Base-by-base conservation (phyloP, 2,113 vertebrate species). In the Rutilus rutilus region DNA sequence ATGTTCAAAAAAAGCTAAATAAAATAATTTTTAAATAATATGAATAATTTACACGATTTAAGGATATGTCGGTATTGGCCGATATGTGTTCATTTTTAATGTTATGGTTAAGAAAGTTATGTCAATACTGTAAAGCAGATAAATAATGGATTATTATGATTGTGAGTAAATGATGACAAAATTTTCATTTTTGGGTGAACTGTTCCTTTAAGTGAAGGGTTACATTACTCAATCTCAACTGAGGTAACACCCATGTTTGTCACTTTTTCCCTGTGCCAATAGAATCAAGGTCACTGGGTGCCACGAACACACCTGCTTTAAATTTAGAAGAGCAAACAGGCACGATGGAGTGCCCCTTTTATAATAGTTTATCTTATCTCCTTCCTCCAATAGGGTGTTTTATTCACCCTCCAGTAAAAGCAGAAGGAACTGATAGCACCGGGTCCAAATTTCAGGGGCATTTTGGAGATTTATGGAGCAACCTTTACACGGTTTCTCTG, bases 391-490 rank as follows among this genome's bases (percentile, higher is more conserved):
- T 74, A 78, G 30, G 67, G 82, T 78, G 85, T 71, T 88, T 78
- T 75, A 83, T 85, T 86, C 83, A n/a, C 84, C 64, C 60, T 85
- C 64, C 78, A 47, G 84, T 90, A 86, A 87, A 91, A 77, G 82
- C n/a, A 59, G 7, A 50, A 79, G 60, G 36, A 64, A 39, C 78
- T 82, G 85, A 89, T 82, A 85, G 86, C 78, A 67, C 45, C 12
- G n/a, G 84, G 88, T 89, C 85, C 89, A 87, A 85, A 86, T 91
- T 89, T 90, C 90, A 90, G 89, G 87, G 85, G 75, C 85, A 50
- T 90, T 91, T 92, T 76, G 87, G 86, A 89, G 71, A 87, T 92
- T 92, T 91, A 91, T 90, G 83, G 82, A 86, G 77, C 86, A 90
- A 92, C 90, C 90, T 92, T 92, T 92, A 91, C 85, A 65, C 88